These are phyloP conservation scores for Sapayoa aenigma DNA, from an alignment of 2,113 vertebrate species.

Conservation along the genomic window DNA sequence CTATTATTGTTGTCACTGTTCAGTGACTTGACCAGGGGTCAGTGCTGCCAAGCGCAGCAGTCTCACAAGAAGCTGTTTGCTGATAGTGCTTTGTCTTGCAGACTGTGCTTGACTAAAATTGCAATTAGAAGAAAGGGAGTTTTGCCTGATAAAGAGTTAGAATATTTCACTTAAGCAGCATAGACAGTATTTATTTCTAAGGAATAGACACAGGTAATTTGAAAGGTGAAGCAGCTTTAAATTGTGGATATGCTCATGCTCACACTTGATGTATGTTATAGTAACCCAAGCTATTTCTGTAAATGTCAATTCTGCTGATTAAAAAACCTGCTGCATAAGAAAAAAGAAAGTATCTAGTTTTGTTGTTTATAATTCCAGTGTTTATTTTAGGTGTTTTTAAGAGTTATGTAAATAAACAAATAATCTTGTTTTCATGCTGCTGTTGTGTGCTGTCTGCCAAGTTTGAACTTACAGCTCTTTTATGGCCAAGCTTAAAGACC, in stretches of 20 bases:
- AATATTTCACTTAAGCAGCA: not conserved
- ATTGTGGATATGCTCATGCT: not conserved
- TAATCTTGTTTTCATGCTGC: not conserved
- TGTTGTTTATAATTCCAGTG: not conserved
- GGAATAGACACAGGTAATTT: not conserved
- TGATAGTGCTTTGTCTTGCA: fast-evolving
- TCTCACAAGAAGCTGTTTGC: fast-evolving
- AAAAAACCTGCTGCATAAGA: not conserved
- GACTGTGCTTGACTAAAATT: not conserved
- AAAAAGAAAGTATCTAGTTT: not conserved
- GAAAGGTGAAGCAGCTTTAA: not conserved
- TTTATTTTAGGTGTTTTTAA: not conserved
- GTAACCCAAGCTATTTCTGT: not conserved
- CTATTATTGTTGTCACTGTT: not conserved
- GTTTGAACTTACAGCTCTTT: not conserved
- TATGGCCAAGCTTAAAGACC: not conserved
- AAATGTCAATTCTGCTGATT: not conserved
- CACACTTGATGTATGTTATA: not conserved
- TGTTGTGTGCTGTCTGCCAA: not conserved
- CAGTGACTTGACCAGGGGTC: not conserved
- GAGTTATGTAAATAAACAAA: not conserved
- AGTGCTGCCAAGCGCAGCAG: not conserved
- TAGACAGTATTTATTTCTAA: not conserved
- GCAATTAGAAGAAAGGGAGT: not conserved
- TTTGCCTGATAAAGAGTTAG: not conserved